Conservation (phyloP, 2,113 vertebrate genomes). For the Caracal caracal region DNA sequence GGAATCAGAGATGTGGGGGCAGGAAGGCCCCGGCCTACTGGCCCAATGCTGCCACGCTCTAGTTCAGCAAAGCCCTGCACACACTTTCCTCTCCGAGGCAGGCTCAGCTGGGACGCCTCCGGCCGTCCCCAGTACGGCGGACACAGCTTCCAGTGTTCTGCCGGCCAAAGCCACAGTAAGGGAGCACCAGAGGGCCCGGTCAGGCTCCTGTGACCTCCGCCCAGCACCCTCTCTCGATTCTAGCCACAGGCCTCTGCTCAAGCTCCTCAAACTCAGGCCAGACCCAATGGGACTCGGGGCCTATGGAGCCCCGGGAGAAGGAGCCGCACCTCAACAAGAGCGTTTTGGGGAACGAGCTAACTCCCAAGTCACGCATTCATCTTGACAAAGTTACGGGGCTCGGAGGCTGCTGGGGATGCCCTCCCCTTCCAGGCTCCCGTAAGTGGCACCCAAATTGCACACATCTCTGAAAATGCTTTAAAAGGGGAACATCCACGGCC, state of each 20-base stretch:
- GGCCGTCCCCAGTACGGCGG: neutral
- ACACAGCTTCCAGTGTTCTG: neutral
- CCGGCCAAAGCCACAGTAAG: neutral
- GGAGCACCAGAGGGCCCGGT: neutral
- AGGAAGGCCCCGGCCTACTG: neutral
- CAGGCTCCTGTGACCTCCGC: rapidly evolving
- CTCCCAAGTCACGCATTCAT: constrained; percentile 68
- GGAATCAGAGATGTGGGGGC: neutral
- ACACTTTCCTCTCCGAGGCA: neutral
- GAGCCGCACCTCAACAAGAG: rapidly evolving
- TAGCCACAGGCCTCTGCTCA: neutral
- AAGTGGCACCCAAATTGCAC: constrained; percentile 81
- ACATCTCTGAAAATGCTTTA: constrained; percentile 82
- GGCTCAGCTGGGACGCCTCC: neutral
- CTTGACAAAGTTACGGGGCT: constrained; percentile 75
- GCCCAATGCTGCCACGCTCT: neutral
- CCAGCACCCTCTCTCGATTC: neutral
- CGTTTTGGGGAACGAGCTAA: neutral
- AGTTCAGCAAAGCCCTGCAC: neutral
- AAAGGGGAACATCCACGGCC: constrained; percentile 81
- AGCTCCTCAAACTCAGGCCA: neutral
- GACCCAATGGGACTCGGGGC: neutral
- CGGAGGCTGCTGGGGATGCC: constrained; percentile 70
- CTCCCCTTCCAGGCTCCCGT: constrained; percentile 72
- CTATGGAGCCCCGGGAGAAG: rapidly evolving